Percentiles rank a stretch among this genome's conserved stretches.
Conservation (phyloP, 2,113 vertebrate genomes). For the Xerus inauris region DNA sequence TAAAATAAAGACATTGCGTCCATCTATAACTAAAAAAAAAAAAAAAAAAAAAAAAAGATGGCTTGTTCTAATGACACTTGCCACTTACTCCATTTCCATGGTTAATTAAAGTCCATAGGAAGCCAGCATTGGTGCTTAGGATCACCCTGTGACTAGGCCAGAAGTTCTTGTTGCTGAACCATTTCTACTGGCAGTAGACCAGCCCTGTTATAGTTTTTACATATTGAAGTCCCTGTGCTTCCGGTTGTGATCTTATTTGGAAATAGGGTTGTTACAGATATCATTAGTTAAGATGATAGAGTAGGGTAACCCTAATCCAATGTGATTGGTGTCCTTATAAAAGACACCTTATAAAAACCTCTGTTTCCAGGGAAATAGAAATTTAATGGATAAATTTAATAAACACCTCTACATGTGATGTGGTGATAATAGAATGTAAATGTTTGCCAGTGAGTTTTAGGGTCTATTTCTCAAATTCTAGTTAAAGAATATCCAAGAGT, state of each 20-base stretch:
- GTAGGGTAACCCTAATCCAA: not conserved
- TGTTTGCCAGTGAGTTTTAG: not conserved
- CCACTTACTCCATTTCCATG: not conserved
- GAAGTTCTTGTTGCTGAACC: not conserved
- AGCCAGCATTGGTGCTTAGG: not conserved
- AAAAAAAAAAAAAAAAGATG: too few species aligned
- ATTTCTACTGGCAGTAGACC: too few species aligned
- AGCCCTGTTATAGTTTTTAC: not conserved
- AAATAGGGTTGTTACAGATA: not conserved
- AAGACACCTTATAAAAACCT: not conserved
- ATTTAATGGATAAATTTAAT: not conserved
- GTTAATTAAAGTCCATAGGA: not conserved
- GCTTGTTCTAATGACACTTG: not conserved
- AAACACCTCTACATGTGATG: not conserved
- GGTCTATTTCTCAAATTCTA: not conserved
- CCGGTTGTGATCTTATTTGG: not conserved
- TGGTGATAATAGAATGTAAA: conserved; percentile 13
- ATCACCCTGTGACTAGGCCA: not conserved
- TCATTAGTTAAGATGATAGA: conserved; percentile 12
- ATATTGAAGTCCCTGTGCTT: not conserved
- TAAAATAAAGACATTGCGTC: too few species aligned
- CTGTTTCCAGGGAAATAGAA: not conserved
- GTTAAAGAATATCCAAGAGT: not conserved
- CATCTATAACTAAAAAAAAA: too few species aligned
- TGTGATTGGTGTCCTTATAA: not conserved